A percentile compares a stretch with the other conserved stretches of the same genome.
These are phyloP conservation scores for Heteromyza rotundicornis DNA, from an alignment of 2,888 invertebrate genomes.

Conservation along the genomic window DNA sequence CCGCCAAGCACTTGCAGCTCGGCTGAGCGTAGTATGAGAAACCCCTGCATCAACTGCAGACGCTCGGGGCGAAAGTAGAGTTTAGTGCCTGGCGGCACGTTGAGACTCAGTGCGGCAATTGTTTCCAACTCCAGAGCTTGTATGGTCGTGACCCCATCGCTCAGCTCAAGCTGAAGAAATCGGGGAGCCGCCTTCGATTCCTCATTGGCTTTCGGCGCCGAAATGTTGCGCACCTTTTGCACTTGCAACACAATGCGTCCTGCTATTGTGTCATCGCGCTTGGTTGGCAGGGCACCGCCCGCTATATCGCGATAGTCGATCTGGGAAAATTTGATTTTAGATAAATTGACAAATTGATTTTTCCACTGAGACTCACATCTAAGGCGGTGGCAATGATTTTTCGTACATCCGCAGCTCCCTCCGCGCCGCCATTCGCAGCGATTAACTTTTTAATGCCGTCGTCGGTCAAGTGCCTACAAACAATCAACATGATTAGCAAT, in stretches of 20 bases:
- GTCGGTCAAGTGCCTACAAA: constrained; percentile 74
- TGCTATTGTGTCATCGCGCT: constrained; percentile 64
- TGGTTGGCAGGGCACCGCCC: constrained; percentile 74
- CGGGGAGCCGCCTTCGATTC: constrained; percentile 82
- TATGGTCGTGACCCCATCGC: constrained; percentile 81
- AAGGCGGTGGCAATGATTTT: constrained; percentile 71
- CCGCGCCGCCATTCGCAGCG: constrained; percentile 53
- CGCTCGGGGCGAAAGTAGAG: constrained; percentile 67
- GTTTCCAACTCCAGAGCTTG: constrained; percentile 80
- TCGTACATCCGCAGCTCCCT: constrained; percentile 66
- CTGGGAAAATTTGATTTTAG: too few relatives aligned
- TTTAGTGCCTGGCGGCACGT: constrained; percentile 91
- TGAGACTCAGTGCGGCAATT: constrained; percentile 74
- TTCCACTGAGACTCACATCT: constrained; percentile 80
- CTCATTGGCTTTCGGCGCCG: constrained; percentile 90
- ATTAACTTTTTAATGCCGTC: constrained; percentile 73
- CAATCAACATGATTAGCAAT: constrained; percentile 30
- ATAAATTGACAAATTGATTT: constrained; percentile 20
- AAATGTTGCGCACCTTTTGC: constrained; percentile 84
- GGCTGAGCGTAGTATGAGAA: constrained; percentile 73
- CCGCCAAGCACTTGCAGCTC: constrained; percentile 83
- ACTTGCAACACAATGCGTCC: constrained; percentile 82
- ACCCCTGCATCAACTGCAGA: constrained; percentile 73
- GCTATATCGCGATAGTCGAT: constrained; percentile 81
- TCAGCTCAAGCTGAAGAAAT: constrained; percentile 82